Evolutionary conservation across 2,797 vertebrate genomes (phyloP).

Genomic region (Poecilia picta): DNA sequence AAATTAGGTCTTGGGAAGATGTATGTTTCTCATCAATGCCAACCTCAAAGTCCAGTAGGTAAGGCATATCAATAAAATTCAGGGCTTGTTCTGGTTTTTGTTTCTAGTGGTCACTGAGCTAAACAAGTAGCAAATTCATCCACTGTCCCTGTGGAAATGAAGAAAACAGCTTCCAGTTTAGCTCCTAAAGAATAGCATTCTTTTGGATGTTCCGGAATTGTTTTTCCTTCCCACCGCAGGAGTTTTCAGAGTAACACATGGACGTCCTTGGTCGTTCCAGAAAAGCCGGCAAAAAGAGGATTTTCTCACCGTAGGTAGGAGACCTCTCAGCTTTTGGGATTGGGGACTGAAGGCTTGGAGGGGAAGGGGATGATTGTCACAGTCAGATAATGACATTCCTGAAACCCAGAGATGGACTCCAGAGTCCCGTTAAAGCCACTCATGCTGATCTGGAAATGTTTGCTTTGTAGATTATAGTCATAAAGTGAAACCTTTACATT

Average conservation of each 20-base stretch:
- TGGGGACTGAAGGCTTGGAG: slow-evolving; percentile 61
- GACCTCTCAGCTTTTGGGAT: slow-evolving; percentile 70
- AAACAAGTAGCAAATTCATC: neutral
- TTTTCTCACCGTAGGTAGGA: slow-evolving; percentile 78
- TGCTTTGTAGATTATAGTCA: slow-evolving; percentile 10
- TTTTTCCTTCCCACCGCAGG: slow-evolving; percentile 44
- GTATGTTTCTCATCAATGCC: neutral
- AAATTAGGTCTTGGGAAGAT: neutral
- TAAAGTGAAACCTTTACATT: neutral
- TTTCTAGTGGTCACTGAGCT: neutral
- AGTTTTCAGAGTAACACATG: slow-evolving; percentile 62
- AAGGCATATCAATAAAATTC: neutral
- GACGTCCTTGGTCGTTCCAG: slow-evolving; percentile 83
- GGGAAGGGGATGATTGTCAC: slow-evolving; percentile 51
- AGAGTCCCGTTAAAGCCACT: slow-evolving; percentile 75
- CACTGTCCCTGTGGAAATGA: neutral
- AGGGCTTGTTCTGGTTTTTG: neutral
- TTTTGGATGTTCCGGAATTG: slow-evolving; percentile 50
- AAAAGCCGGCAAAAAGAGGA: slow-evolving; percentile 71
- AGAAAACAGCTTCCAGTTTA: neutral
- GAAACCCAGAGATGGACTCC: slow-evolving; percentile 81
- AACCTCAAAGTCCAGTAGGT: neutral
- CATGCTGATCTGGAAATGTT: slow-evolving; percentile 65
- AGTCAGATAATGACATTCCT: slow-evolving; percentile 87
- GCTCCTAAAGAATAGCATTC: slow-evolving; percentile 72